Evolutionary conservation across 2,797 vertebrate species (phyloP), one percentile per base, ranked within the genome.

Genomic region (Sebastes kiyomatsui): DNA sequence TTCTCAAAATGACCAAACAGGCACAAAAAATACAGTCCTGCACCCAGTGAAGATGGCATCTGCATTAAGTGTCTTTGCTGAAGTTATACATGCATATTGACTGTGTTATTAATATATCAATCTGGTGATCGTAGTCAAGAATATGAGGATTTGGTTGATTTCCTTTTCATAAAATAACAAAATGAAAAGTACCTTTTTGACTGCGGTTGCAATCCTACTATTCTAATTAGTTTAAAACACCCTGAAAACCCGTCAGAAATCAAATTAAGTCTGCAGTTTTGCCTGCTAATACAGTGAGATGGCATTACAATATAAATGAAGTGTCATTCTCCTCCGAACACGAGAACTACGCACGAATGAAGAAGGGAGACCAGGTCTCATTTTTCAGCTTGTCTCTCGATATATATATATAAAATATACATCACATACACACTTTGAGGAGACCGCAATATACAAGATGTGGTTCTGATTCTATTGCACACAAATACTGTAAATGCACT

Each of bases 251-350:
- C 28, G 0, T n/a, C 14, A 12, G 25, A 35, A 72, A 77, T 76
- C 25, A 22, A 71, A 64, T 71, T n/a, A 66, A 52, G 25, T 42
- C 23, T 28, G 23, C 28, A 62, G 60, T 55, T 56, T 62, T 54
- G 12, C 55, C 69, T 64, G 13, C 8, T 49, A 22, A 64, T 12
- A 52, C 69, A 49, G 14, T 2, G 30, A 54, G 28, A 38, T 23
- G 65, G 18, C 27, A 73, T 70, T 38, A 62, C 52, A 14, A 82
- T 69, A 67, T 46, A 35, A 81, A 70, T 61, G 7, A 65, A 73
- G 52, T 69, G 67, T 67, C 66, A 62, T 10, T 61, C 46, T 62
- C 54, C n/a, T 62, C 14, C 46, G 13, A 52, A 80, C 18, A 27
- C 3, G 7, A 54, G 27, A 65, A 32, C n/a, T 11, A 8, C 0